Conservation (phyloP, 2,113 vertebrate species). For the Danionella cerebrum region DNA sequence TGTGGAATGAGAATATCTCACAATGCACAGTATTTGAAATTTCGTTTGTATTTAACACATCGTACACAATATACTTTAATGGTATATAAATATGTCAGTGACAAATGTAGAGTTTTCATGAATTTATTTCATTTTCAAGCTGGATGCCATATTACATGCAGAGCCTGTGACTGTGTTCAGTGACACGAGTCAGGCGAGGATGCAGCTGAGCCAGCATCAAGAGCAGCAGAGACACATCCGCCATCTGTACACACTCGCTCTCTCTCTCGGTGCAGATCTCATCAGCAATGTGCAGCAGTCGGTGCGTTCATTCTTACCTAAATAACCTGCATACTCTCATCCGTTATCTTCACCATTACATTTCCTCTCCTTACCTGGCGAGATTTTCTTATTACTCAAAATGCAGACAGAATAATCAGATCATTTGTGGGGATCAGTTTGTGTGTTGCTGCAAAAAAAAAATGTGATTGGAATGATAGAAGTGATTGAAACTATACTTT, state of each 20-base stretch:
- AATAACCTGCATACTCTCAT: not conserved
- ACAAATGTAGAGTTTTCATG: not conserved
- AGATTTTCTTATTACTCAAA: too few species aligned
- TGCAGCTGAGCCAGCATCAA: slow-evolving; percentile 52
- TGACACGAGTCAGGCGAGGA: slow-evolving; percentile 43
- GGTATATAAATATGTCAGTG: not conserved
- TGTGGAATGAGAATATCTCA: too few species aligned
- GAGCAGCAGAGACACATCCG: slow-evolving; percentile 61
- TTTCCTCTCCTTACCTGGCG: not conserved
- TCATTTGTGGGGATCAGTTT: too few species aligned
- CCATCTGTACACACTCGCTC: slow-evolving; percentile 60
- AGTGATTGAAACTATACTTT: not conserved
- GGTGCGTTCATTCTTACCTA: slow-evolving; percentile 54
- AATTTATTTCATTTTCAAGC: slow-evolving; percentile 42
- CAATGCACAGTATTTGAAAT: too few species aligned
- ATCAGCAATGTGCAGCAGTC: slow-evolving; percentile 68
- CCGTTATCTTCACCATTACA: not conserved
- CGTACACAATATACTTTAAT: too few species aligned
- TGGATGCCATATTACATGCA: slow-evolving; percentile 57
- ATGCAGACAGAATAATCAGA: too few species aligned
- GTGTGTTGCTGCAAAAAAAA: too few species aligned
- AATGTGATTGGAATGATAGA: not conserved
- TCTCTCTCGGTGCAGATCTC: slow-evolving; percentile 67
- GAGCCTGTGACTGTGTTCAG: slow-evolving; percentile 39
- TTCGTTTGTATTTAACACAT: too few species aligned